Base-by-base conservation (phyloP, 2,113 vertebrate species). In the Hipposideros armiger region DNA sequence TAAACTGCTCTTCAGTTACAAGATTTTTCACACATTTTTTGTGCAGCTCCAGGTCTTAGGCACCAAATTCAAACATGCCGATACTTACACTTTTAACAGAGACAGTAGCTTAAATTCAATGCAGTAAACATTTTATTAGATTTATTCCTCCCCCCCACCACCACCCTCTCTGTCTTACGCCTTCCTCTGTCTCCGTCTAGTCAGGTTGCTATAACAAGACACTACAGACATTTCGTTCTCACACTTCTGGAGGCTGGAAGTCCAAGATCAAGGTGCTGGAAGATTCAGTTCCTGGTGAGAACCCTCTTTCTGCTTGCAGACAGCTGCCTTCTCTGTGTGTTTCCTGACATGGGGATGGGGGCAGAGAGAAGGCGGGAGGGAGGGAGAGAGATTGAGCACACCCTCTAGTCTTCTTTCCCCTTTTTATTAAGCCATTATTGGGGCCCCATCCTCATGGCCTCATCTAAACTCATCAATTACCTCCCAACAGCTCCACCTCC, bases 21-120 rank as follows among this genome's bases (percentile, higher is more conserved):
- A 47, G 86, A 74, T 26, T 87, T 92, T 73, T 83, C 73, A 36
- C 81, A 84, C 62, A 45, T 83, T 42, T 76, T 83, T 42, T 76
- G 10, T 66, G 16, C 22, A 76, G 76, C 42, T 70, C 40, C 40
- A 32, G 81, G 81, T 67, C 74, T 90, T 32, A 81, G 89, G 47
- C 28, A 64, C 36, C 47, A 24, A 72, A 77, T 87, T 69, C 89
- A 82, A 66, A 64, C 36, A 19, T 13, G 14, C 60, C 73, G 50
- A n/a, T 8, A 5, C 42, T 81, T 69, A 40, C 4, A 58, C 56
- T 30, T 73, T 56, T 36, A 70, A 87, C 24, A 69, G n/a, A 87
- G n/a, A n/a, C 26, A 66, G 22, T 45, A 32, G 54, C 86, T 72
- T 72, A 66, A 42, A 78, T 84, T 80, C 26, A 80, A 54, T 10